Base-by-base conservation (phyloP, 2,888 invertebrate genomes). In the Chesias legatella region DNA sequence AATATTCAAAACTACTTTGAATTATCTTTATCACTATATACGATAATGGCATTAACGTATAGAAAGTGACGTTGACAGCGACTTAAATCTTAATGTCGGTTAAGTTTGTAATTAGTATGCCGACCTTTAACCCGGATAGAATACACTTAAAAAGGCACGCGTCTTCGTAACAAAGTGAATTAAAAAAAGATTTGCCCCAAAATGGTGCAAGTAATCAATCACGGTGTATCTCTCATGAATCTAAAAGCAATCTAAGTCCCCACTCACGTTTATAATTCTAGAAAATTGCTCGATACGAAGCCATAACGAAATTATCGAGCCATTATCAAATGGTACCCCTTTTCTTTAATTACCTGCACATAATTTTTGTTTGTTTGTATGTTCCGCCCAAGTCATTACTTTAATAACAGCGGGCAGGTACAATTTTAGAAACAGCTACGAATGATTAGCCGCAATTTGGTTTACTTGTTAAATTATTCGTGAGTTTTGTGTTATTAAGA, bases 271-370 rank as follows among this genome's bases (percentile, higher is more conserved):
- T 65, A 77, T 84, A 83, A 83, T 83, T 72, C 68, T 67, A 82
- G 73, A 73, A 82, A 84, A 84, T 84, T 85, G 81, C 73, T 68
- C 59, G 62, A 71, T 64, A 66, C 64, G 48, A 62, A 58, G 60
- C 56, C 61, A 57, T 63, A 69, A 76, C 71, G 58, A 73, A 81
- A 85, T 85, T 85, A 85, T 83, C 75, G 65, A 60, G 49, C 76
- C 68, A 85, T 85, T 85, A 85, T 80, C 72, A 79, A 77, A 75
- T 74, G 64, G 73, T 75, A 83, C 79, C 84, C 83, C 79, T 85
- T 44, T 86, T 81, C 83, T 81, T 85, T 86, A 85, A 86, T 86
- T 86, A 83, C 78, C 75, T 71, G 66, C 60, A 70, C 59, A 74
- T 79, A 78, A 81, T 80, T 72, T 82, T 79, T 82, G 84, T 85